Evolutionary conservation across 2,888 invertebrate genomes (phyloP).

Genomic region (Uropetala carovei): DNA sequence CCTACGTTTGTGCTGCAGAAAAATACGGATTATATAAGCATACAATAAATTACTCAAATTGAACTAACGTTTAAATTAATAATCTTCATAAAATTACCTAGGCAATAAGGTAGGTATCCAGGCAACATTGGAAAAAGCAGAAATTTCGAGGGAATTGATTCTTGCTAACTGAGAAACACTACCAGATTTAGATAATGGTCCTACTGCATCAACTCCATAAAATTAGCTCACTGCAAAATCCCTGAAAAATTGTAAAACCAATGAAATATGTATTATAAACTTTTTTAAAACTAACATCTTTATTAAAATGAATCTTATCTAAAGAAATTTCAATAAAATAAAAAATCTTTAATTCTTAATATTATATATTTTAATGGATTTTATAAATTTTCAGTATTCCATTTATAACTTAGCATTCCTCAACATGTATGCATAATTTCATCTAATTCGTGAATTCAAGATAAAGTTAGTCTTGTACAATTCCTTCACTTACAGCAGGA

Average conservation of each 20-base stretch:
- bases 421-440: too few species aligned
- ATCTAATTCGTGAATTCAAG: too few species aligned
- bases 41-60: constrained; percentile 57
- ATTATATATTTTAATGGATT: constrained; percentile 68
- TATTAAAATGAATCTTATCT: too few species aligned
- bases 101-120: constrained; percentile 99
- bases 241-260: constrained; percentile 74
- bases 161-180: constrained; percentile 98
- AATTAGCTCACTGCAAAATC: constrained; percentile 98
- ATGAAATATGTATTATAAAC: background rate
- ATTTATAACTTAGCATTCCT: background rate
- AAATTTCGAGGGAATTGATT: constrained; percentile 95
- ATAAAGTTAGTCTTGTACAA: background rate
- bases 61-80: constrained; percentile 5
- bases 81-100: constrained; percentile 76
- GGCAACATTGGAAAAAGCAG: constrained; percentile 98
- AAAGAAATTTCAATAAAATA: too few species aligned
- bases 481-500: constrained; percentile 66
- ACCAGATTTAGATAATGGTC: constrained; percentile 97
- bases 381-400: constrained; percentile 50
- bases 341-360: too few species aligned
- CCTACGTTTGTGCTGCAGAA: constrained; percentile 89
- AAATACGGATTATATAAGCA: constrained; percentile 51
- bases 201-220: constrained; percentile 99
- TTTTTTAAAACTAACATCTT: too few species aligned